Conservation (phyloP, 2,113 vertebrate species). For the Apodemus sylvaticus region DNA sequence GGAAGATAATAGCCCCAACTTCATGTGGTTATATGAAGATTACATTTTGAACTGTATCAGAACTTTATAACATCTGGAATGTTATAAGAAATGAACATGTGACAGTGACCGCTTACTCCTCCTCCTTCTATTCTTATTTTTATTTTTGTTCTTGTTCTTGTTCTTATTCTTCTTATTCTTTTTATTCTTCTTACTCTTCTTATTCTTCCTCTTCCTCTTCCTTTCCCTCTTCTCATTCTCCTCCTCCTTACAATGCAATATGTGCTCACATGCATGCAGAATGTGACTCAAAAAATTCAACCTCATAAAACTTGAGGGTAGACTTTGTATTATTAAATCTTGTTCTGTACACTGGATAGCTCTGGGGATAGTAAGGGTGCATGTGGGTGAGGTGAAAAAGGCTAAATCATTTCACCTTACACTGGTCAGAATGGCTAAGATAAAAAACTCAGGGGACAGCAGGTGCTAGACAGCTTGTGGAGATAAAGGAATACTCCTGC, state of each 20-base stretch:
- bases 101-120: neutral
- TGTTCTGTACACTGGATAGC: neutral
- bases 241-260: neutral
- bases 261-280: neutral
- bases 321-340: neutral
- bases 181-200: too few relatives aligned
- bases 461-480: too few relatives aligned
- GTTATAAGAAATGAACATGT: neutral
- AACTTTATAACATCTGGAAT: neutral
- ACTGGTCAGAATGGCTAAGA: too few relatives aligned
- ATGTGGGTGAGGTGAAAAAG: too few relatives aligned
- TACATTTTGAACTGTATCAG: neutral
- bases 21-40: neutral
- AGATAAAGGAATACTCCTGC: too few relatives aligned
- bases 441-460: too few relatives aligned
- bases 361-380: neutral
- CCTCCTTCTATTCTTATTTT: too few relatives aligned
- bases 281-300: neutral
- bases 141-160: too few relatives aligned
- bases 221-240: too few relatives aligned
- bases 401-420: too few relatives aligned
- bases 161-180: too few relatives aligned
- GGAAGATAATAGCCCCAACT: neutral
- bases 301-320: neutral
- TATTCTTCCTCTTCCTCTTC: neutral